Conservation (phyloP, 2,888 invertebrate genomes). For the Gortyna flavago region DNA sequence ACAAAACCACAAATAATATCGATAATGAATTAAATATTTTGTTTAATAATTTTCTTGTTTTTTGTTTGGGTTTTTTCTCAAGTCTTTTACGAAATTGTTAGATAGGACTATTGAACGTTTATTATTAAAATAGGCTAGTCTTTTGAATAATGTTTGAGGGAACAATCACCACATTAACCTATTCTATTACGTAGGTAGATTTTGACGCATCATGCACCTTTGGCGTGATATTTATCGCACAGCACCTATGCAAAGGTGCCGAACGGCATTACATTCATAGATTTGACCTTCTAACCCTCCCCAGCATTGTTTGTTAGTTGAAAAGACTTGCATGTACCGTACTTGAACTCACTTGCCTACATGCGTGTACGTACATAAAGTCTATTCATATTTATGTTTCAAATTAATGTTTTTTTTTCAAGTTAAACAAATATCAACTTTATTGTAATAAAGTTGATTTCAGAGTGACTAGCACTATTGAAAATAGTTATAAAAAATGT, state of each 20-base stretch:
- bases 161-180: no score
- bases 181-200: not conserved
- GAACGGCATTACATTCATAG: conserved; percentile 35
- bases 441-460: no score
- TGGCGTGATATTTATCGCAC: conserved; percentile 3
- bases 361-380: no score
- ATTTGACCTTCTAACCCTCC: conserved; percentile 22
- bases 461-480: no score
- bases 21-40: not conserved
- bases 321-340: conserved; percentile 11
- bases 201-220: not conserved
- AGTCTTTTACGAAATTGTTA: not conserved
- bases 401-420: no score
- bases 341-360: not conserved
- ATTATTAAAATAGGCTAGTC: not conserved
- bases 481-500: no score
- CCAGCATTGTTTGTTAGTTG: conserved; percentile 29
- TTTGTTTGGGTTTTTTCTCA: not conserved
- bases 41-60: not conserved
- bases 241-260: not conserved
- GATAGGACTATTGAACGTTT: not conserved
- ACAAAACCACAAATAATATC: conserved; percentile 11
- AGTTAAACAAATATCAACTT: no score
- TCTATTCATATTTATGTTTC: no score
- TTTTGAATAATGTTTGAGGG: no score